Evolutionary conservation across 2,888 invertebrate species (phyloP), one percentile per base, ranked within the genome.

Genomic region (Carabus problematicus): DNA sequence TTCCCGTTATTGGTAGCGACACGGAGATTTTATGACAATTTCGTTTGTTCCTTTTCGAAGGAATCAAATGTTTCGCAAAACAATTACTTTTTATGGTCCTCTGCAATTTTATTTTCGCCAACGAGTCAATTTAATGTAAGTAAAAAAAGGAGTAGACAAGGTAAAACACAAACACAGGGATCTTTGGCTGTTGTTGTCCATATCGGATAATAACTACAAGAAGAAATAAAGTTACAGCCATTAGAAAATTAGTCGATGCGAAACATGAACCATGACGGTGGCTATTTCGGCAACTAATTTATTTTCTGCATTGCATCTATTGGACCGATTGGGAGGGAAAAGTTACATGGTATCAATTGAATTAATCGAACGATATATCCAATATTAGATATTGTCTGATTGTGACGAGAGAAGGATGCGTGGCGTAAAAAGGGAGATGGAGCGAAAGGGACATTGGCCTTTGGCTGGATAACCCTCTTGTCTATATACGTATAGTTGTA

Each of bases 341-440:
- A 73, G 71, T 62, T 72, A 73, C 72, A 72, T 73, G 74, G 74
- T 76, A 75, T 76, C 75, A 75, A 75, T 74, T 72, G 75, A 74
- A 75, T 75, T 74, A 76, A 76, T 76, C 74, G 74, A 64, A 70
- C 71, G 70, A 75, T 75, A 75, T 75, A 75, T 74, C 75, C 73
- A 72, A 74, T 75, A 72, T 74, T 72, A 75, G 74, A 75, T 75
- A 74, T 73, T 73, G 75, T 72, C 72, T 61, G 70, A 67, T 55
- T 55, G 42, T 47, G 43, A 19, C 55, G 54, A 43, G 19, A 16
- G 16, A 43, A 12, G 54, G 42, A 16, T 29, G 59, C 8, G 8
- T 39, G 41, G 61, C 18, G 41, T 55, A 41, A 29, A 42, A 58
- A 19, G 58, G 52, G 40, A 67, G 67, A 71, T 72, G 72, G 72